phyloP scores from a whole-genome alignment of 2,888 invertebrate genomes.

The Erynnis tages region DNA sequence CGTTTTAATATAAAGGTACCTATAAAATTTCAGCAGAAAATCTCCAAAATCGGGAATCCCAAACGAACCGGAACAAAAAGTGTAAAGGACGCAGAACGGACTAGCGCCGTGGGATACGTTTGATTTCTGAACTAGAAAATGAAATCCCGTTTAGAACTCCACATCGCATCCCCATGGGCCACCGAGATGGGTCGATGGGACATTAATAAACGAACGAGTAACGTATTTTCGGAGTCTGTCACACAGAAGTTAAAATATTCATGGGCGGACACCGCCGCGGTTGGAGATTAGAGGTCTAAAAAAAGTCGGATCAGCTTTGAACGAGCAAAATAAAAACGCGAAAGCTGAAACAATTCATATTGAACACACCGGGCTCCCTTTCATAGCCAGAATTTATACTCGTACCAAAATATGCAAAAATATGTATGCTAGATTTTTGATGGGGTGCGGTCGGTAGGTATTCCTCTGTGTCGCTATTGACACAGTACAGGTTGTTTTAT shows the following conservation, averaged over 20 bases:
- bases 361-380: constrained; percentile 28
- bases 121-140: constrained; percentile 77
- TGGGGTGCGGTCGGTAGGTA: not conserved
- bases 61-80: constrained; percentile 32
- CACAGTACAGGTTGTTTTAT: not conserved
- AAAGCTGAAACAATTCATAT: constrained; percentile 56
- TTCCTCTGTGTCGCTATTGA: not conserved
- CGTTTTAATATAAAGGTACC: too few relatives aligned
- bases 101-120: constrained; percentile 57
- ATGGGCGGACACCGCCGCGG: constrained; percentile 61
- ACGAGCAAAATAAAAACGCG: constrained; percentile 27
- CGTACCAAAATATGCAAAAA: constrained; percentile 13
- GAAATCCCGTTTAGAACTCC: constrained; percentile 67
- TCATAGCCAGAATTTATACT: not conserved
- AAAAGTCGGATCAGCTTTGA: constrained; percentile 52
- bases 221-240: constrained; percentile 63
- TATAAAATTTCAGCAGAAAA: constrained; percentile 33
- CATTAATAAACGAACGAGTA: constrained; percentile 70
- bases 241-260: constrained; percentile 72
- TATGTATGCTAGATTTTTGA: constrained; percentile 14
- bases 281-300: constrained; percentile 63
- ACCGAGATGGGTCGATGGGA: constrained; percentile 61
- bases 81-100: constrained; percentile 52
- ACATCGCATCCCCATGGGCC: constrained; percentile 41
- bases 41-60: constrained; percentile 33